Percentiles rank a stretch among this genome's conserved stretches.
phyloP scores from a whole-genome alignment of 1,140 invertebrate species.

The Aporrectodea caliginosa region DNA sequence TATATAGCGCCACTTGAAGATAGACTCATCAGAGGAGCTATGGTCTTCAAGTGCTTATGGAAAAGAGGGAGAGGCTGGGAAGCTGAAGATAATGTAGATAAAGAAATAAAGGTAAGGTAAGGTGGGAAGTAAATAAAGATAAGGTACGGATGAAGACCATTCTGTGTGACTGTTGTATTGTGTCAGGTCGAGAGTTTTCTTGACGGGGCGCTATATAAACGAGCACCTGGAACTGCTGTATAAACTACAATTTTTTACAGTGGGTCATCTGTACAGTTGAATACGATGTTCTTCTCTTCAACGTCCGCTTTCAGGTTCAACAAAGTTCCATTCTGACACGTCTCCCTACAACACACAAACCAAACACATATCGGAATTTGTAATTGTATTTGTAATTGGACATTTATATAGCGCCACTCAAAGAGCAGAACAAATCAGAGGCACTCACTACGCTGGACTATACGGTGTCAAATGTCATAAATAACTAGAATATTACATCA shows the following conservation, averaged over 20 bases:
- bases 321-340: not conserved
- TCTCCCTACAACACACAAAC: not conserved
- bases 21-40: not conserved
- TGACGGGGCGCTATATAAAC: too few relatives aligned
- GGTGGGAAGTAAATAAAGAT: too few relatives aligned
- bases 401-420: too few relatives aligned
- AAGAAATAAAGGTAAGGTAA: too few relatives aligned
- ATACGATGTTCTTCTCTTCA: not conserved
- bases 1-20: not conserved
- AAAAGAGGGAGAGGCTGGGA: not conserved
- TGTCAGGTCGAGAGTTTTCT: too few relatives aligned
- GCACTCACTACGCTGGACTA: too few relatives aligned
- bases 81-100: not conserved
- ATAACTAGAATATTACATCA: too few relatives aligned
- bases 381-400: too few relatives aligned
- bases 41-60: not conserved
- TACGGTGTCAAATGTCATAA: too few relatives aligned
- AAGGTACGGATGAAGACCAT: not conserved
- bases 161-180: not conserved
- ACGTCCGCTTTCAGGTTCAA: not conserved
- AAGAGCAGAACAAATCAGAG: too few relatives aligned
- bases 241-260: not conserved
- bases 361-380: too few relatives aligned
- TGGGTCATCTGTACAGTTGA: too few relatives aligned
- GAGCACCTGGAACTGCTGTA: not conserved